phyloP scores from a whole-genome alignment of 2,888 invertebrate species.

The Sarcophaga caerulescens region DNA sequence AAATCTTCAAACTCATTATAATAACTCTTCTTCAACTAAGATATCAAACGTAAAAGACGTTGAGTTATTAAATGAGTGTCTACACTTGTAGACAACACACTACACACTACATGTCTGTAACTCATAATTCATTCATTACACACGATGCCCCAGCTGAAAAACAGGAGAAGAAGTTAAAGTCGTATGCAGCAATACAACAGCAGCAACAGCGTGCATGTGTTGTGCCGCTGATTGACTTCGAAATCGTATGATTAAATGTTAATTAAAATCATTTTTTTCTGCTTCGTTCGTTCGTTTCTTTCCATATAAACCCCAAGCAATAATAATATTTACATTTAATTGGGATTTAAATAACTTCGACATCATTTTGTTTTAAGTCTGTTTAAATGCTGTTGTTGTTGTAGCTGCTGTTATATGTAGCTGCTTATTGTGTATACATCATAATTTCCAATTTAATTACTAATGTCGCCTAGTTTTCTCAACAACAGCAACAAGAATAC shows the following conservation, averaged over 20 bases:
- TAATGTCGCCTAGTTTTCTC: constrained; percentile 63
- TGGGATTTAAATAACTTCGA: constrained; percentile 66
- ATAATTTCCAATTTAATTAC: constrained; percentile 67
- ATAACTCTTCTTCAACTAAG: constrained; percentile 45
- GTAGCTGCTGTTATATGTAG: not conserved
- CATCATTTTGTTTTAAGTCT: constrained; percentile 40
- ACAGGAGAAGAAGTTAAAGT: too few relatives aligned
- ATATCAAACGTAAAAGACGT: not conserved
- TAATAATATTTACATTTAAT: constrained; percentile 65
- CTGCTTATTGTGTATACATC: constrained; percentile 41
- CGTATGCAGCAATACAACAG: too few relatives aligned
- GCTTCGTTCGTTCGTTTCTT: not conserved
- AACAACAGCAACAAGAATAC: not conserved
- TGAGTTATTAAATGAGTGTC: constrained; percentile 25
- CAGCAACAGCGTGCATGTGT: not conserved
- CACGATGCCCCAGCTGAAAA: constrained; percentile 43
- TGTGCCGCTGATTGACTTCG: constrained; percentile 45
- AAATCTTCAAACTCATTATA: constrained; percentile 67
- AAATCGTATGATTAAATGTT: constrained; percentile 65
- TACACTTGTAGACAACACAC: constrained; percentile 47
- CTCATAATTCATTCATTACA: constrained; percentile 63
- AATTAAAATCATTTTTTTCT: constrained; percentile 62
- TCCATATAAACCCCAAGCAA: constrained; percentile 56
- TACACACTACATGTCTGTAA: constrained; percentile 47
- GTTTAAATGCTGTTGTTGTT: not conserved